Percentiles rank a stretch among this genome's conserved stretches.
phyloP scores from a whole-genome alignment of 2,888 invertebrate genomes.

The Bedellia somnulentella region DNA sequence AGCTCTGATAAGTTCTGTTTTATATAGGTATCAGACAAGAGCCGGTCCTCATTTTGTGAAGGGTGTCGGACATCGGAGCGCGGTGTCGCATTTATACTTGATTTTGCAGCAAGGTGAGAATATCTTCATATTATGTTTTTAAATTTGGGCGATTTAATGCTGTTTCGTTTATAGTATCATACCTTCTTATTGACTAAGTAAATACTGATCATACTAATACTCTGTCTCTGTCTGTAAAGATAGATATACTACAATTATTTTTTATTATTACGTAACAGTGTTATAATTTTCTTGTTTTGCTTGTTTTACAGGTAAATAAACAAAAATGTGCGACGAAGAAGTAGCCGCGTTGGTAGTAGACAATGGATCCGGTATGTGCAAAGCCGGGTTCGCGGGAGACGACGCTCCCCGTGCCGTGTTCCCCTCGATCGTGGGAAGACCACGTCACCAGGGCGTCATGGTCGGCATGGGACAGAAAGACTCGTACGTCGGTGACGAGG shows the following conservation, averaged over 20 bases:
- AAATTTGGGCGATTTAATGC: too few relatives aligned
- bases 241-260: too few relatives aligned
- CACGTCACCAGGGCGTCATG: slow-evolving; percentile 93
- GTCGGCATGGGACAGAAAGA: slow-evolving; percentile 98
- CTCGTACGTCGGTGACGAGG: slow-evolving; percentile 94
- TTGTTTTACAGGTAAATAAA: slow-evolving; percentile 18
- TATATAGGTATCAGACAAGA: slow-evolving; percentile 56
- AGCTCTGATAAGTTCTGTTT: slow-evolving; percentile 53
- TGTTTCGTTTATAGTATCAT: too few relatives aligned
- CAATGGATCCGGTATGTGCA: slow-evolving; percentile 98
- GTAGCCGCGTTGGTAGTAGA: slow-evolving; percentile 92
- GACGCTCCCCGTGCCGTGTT: slow-evolving; percentile 94
- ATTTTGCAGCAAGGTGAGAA: too few relatives aligned
- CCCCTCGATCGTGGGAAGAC: slow-evolving; percentile 93
- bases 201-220: slow-evolving; percentile 35
- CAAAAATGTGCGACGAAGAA: slow-evolving; percentile 60
- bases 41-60: slow-evolving; percentile 40
- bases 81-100: slow-evolving; percentile 36
- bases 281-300: too few relatives aligned
- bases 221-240: too few relatives aligned
- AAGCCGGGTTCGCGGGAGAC: slow-evolving; percentile 95
- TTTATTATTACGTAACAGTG: too few relatives aligned
- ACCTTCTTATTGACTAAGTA: too few relatives aligned
- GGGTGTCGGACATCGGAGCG: slow-evolving; percentile 39
- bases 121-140: too few relatives aligned